phyloP scores from a whole-genome alignment of 2,797 vertebrate genomes.

The Moxostoma hubbsi region DNA sequence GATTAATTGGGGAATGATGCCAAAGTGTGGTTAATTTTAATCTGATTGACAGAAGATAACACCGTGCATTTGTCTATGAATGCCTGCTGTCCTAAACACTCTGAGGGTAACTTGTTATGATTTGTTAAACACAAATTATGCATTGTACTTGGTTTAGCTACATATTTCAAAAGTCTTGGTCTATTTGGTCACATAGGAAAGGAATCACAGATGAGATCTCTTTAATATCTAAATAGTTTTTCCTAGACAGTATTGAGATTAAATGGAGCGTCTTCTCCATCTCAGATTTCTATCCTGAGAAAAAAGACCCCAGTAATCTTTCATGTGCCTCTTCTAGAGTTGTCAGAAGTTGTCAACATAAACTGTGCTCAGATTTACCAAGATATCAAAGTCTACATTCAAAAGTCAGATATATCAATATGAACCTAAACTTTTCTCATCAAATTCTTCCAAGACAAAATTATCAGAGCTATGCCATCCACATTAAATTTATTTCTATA shows the following conservation, averaged over 20 bases:
- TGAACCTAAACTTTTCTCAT: neutral
- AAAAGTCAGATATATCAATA: neutral
- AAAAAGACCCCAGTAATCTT: too few species aligned
- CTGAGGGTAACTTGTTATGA: neutral
- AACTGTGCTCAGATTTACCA: too few species aligned
- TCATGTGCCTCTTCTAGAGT: too few species aligned
- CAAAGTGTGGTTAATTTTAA: slow-evolving; percentile 31
- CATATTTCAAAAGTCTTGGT: neutral
- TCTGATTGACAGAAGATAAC: slow-evolving; percentile 5
- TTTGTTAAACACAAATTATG: slow-evolving; percentile 29
- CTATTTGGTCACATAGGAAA: too few species aligned
- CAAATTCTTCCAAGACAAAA: neutral
- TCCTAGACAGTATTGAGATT: too few species aligned
- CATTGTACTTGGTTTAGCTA: slow-evolving; percentile 6
- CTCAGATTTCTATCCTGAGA: too few species aligned
- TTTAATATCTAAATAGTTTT: too few species aligned
- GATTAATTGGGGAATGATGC: slow-evolving; percentile 18
- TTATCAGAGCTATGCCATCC: neutral
- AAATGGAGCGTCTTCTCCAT: too few species aligned
- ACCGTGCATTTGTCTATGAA: slow-evolving; percentile 14
- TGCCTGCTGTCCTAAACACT: slow-evolving; percentile 8
- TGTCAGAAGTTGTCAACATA: too few species aligned
- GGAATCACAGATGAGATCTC: neutral
- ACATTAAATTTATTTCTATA: neutral
- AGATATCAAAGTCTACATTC: too few species aligned